A percentile compares a stretch with the other conserved stretches of the same genome.
Evolutionary conservation across 2,888 invertebrate species (phyloP).

Genomic region (Cantharis rufa): DNA sequence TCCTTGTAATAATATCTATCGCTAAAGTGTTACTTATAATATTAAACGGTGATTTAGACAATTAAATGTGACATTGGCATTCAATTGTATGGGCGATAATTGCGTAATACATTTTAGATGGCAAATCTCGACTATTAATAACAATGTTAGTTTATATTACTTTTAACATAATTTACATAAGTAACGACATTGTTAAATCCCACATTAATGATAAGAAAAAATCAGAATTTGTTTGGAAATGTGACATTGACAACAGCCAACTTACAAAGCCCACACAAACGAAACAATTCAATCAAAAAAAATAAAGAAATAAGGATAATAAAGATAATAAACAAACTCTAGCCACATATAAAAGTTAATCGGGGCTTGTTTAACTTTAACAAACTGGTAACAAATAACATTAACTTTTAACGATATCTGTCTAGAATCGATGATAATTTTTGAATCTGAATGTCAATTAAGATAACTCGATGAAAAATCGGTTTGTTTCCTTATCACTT

Average conservation of each 20-base stretch:
- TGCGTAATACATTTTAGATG: conserved; percentile 4
- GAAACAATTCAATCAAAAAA: conserved; percentile 2
- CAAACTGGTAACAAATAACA: conserved; percentile 30
- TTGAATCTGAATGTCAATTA: conserved; percentile 39
- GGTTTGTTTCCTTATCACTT: conserved; percentile 32
- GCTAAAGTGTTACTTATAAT: background rate
- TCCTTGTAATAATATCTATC: background rate
- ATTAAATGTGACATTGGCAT: conserved; percentile 17
- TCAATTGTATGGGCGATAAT: conserved; percentile 20
- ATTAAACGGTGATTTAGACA: conserved; percentile 12
- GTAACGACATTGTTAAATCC: conserved; percentile 6
- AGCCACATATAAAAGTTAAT: conserved; percentile 7
- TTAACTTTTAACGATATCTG: conserved; percentile 37
- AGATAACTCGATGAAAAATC: conserved; percentile 37
- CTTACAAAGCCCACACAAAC: conserved; percentile 8
- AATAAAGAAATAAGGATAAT: background rate
- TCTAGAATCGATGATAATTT: conserved; percentile 33
- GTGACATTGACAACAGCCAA: conserved; percentile 19
- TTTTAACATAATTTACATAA: conserved; percentile 11
- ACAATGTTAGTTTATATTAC: conserved; percentile 11
- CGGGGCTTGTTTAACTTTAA: conserved; percentile 14
- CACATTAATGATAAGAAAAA: conserved; percentile 9
- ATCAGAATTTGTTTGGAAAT: conserved; percentile 1
- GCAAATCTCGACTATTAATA: conserved; percentile 12
- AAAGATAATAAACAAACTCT: background rate